Evolutionary conservation across 2,797 vertebrate genomes (phyloP).

Genomic region (Etheostoma nigrum): DNA sequence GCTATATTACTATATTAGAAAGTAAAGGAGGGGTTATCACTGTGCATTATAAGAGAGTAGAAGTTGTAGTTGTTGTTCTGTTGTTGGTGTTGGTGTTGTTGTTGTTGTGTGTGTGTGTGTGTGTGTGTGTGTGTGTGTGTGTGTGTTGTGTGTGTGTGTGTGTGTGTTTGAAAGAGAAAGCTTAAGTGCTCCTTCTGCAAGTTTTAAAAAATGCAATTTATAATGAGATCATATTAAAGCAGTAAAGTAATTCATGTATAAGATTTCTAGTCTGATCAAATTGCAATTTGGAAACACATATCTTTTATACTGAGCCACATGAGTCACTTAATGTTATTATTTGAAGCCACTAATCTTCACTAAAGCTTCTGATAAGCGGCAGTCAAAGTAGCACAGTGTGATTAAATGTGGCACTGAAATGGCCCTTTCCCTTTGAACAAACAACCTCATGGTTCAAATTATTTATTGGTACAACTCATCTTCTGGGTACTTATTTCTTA

Average conservation of each 20-base stretch:
- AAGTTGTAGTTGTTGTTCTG: no score
- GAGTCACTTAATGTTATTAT: conserved; percentile 23
- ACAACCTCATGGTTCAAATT: no score
- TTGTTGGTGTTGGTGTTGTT: no score
- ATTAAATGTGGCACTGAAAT: not conserved
- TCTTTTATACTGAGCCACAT: conserved; percentile 8
- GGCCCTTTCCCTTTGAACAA: not conserved
- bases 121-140: no score
- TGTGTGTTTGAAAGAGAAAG: conserved; percentile 1
- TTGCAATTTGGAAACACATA: conserved; percentile 44
- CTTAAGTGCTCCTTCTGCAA: conserved; percentile 35
- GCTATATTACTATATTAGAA: conserved; percentile 29
- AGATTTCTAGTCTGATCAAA: conserved; percentile 48
- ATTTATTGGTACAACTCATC: no score
- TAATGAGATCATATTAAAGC: conserved; percentile 50
- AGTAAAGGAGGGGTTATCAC: conserved; percentile 39
- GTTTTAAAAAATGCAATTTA: conserved; percentile 42
- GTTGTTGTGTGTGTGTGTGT: no score
- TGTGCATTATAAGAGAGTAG: not conserved
- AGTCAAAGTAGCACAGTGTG: no score
- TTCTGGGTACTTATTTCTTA: not conserved
- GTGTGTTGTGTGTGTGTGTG: no score
- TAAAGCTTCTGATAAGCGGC: conserved; percentile 21
- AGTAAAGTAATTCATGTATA: conserved; percentile 37
- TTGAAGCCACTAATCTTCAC: conserved; percentile 23